A percentile compares a stretch with the other conserved stretches of the same genome.
These are phyloP conservation scores for Perithous albicinctus DNA, from an alignment of 2,888 invertebrate genomes.

Conservation along the genomic window DNA sequence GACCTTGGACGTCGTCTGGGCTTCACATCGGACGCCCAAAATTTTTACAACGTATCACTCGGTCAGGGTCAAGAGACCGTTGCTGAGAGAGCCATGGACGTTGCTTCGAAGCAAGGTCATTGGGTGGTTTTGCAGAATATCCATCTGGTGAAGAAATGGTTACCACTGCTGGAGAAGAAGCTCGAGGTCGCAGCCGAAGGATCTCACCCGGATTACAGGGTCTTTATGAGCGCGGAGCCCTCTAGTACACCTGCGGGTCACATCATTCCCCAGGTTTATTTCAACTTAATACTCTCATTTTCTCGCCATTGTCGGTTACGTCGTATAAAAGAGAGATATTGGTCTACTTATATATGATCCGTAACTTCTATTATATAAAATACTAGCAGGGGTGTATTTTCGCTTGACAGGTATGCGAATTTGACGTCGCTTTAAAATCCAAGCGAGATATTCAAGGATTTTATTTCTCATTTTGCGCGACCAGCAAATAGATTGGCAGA, in stretches of 20 bases:
- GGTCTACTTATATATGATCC: not conserved
- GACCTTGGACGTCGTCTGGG: constrained; percentile 93
- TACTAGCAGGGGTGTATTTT: not conserved
- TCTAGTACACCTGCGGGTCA: constrained; percentile 94
- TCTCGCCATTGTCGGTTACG: constrained; percentile 11
- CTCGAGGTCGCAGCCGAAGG: constrained; percentile 93
- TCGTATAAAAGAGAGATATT: constrained; percentile 16
- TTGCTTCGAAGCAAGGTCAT: constrained; percentile 93
- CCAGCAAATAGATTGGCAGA: not conserved
- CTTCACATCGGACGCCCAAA: constrained; percentile 92
- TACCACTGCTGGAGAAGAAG: constrained; percentile 95
- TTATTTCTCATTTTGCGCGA: not conserved
- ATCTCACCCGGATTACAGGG: constrained; percentile 92
- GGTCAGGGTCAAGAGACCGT: constrained; percentile 98
- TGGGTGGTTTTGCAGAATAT: constrained; percentile 99
- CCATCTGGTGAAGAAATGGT: constrained; percentile 97
- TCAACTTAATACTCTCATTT: constrained; percentile 25
- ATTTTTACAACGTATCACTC: constrained; percentile 97
- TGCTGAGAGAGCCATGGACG: constrained; percentile 97
- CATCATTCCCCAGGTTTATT: constrained; percentile 93
- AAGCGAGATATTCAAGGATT: not conserved
- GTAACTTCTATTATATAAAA: not conserved
- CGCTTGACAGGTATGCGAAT: no score
- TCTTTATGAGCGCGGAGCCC: constrained; percentile 98
- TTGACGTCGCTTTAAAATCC: not conserved